Percentiles rank a stretch among this genome's conserved stretches.
These are phyloP conservation scores for Gallinago nigripennis DNA, from an alignment of 2,797 vertebrate genomes.

Conservation along the genomic window DNA sequence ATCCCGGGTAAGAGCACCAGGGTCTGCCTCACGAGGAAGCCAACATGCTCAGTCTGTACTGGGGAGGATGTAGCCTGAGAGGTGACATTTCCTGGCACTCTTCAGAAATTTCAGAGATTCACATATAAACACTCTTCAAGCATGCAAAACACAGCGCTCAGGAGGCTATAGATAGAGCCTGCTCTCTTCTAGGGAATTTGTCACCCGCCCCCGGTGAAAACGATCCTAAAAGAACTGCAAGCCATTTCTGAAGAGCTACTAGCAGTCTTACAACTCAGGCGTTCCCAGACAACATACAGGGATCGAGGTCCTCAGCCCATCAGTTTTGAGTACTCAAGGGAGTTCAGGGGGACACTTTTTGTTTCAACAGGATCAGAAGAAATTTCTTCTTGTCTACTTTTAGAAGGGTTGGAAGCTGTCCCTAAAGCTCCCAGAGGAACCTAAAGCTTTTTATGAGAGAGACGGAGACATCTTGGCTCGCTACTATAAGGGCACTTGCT, in stretches of 20 bases:
- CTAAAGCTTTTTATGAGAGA: neutral
- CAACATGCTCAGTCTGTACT: neutral
- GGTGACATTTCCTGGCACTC: neutral
- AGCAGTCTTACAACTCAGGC: conserved; percentile 22
- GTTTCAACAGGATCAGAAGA: neutral
- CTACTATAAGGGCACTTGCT: neutral
- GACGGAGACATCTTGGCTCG: neutral
- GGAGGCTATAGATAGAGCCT: conserved; percentile 34
- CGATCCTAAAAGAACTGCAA: neutral
- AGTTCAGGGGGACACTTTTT: neutral
- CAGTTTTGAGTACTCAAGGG: neutral
- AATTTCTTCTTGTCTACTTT: neutral
- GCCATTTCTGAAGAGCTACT: neutral
- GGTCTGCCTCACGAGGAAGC: neutral
- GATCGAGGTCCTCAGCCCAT: neutral
- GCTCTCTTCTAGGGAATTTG: conserved; percentile 21
- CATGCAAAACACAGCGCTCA: neutral
- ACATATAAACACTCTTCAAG: neutral
- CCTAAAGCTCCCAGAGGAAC: neutral
- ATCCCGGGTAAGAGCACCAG: neutral
- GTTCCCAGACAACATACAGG: neutral
- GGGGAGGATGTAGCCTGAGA: neutral
- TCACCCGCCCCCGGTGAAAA: neutral
- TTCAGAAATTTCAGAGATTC: neutral
- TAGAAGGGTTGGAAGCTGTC: neutral